A percentile compares a stretch with the other conserved stretches of the same genome.
phyloP scores from a whole-genome alignment of 1,140 invertebrate genomes.

The Sminthurinus signatus region DNA sequence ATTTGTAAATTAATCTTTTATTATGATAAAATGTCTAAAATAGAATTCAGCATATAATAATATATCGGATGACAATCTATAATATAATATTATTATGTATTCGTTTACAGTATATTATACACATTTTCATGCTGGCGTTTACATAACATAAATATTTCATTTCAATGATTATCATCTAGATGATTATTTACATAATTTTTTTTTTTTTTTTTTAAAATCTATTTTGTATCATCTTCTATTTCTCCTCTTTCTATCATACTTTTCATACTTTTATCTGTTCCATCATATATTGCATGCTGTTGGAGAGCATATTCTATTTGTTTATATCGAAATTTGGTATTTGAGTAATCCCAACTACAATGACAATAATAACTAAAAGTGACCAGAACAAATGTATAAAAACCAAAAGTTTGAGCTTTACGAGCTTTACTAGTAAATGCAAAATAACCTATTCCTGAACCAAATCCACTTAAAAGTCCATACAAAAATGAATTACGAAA shows the following conservation, averaged over 20 bases:
- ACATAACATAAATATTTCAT: neutral
- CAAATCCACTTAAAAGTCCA: constrained; percentile 54
- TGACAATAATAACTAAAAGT: constrained; percentile 51
- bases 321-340: constrained; percentile 25
- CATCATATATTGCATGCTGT: neutral
- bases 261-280: constrained; percentile 8
- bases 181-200: neutral
- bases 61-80: no score
- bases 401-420: constrained; percentile 49
- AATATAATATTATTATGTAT: neutral
- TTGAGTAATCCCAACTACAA: constrained; percentile 33
- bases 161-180: neutral
- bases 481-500: constrained; percentile 57
- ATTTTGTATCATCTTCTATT: neutral
- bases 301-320: constrained; percentile 25
- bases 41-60: no score
- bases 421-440: constrained; percentile 53
- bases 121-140: neutral
- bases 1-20: no score
- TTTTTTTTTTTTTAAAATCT: neutral
- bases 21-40: no score
- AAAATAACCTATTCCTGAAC: constrained; percentile 52
- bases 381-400: constrained; percentile 51
- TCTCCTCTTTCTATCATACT: neutral
- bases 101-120: neutral